Percentiles rank a stretch among this genome's conserved stretches.
phyloP scores from a whole-genome alignment of 1,140 invertebrate genomes.

The Tribolium madens region DNA sequence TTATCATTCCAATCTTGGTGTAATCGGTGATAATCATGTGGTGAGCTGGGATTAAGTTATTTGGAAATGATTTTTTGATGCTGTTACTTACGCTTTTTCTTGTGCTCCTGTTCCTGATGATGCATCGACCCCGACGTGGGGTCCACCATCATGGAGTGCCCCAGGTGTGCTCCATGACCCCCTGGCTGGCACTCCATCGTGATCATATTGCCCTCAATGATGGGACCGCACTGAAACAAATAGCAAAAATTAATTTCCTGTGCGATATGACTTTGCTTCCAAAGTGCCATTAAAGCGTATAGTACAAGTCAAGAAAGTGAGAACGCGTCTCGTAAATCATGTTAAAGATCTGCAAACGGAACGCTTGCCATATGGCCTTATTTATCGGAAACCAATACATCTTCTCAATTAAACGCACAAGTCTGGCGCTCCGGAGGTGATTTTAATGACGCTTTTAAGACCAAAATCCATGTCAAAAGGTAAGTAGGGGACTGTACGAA shows the following conservation, averaged over 20 bases:
- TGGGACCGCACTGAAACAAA: slow-evolving; percentile 57
- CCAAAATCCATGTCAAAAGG: slow-evolving; percentile 35
- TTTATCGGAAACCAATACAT: slow-evolving; percentile 52
- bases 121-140: slow-evolving; percentile 60
- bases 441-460: too few relatives aligned
- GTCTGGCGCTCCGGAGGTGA: slow-evolving; percentile 18
- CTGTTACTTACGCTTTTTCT: slow-evolving; percentile 63
- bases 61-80: too few relatives aligned
- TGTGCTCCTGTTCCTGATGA: slow-evolving; percentile 63
- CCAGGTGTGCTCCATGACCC: slow-evolving; percentile 65
- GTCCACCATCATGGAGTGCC: slow-evolving; percentile 66
- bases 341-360: slow-evolving; percentile 40
- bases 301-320: slow-evolving; percentile 25
- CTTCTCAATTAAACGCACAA: slow-evolving; percentile 48
- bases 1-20: not conserved
- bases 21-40: not conserved
- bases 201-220: slow-evolving; percentile 64
- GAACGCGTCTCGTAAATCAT: slow-evolving; percentile 25
- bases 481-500: slow-evolving; percentile 18
- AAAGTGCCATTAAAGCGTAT: slow-evolving; percentile 22
- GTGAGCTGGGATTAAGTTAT: not conserved
- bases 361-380: slow-evolving; percentile 54
- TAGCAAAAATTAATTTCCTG: not conserved
- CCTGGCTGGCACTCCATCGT: slow-evolving; percentile 66
- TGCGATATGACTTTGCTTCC: not conserved